Conservation (phyloP, 1,140 invertebrate species). For the Scylla paramamosain region DNA sequence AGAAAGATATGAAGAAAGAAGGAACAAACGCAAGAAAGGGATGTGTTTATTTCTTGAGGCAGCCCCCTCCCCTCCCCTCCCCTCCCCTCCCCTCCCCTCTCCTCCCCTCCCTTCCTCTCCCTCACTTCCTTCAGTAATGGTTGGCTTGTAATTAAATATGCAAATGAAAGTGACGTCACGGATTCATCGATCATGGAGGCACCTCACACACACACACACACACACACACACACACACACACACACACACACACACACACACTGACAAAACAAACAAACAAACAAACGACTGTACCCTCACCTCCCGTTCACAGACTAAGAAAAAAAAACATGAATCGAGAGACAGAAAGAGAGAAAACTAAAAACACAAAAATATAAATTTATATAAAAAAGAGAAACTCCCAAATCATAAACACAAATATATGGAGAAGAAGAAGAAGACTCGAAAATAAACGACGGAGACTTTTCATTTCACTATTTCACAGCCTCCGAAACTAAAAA, state of each 20-base stretch:
- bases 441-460: background rate
- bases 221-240: constrained; percentile 55
- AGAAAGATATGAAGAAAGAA: background rate
- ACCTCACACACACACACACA: constrained; percentile 60
- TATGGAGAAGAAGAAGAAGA: too few species aligned
- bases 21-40: background rate
- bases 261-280: background rate
- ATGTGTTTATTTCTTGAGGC: constrained; percentile 17
- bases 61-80: background rate
- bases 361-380: background rate
- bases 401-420: too few species aligned
- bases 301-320: too few species aligned
- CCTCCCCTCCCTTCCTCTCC: background rate
- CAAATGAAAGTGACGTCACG: constrained; percentile 74
- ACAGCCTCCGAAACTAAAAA: too few species aligned
- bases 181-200: constrained; percentile 65
- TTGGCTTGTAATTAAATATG: constrained; percentile 71
- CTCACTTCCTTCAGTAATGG: constrained; percentile 71
- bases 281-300: background rate
- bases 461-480: too few species aligned
- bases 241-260: constrained; percentile 53
- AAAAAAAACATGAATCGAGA: background rate
- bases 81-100: constrained; percentile 43
- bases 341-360: too few species aligned
- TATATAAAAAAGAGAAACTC: too few species aligned